A percentile compares a stretch with the other conserved stretches of the same genome.
These are phyloP conservation scores for Macrosiphum euphorbiae DNA, from an alignment of 2,888 invertebrate genomes.

Conservation along the genomic window DNA sequence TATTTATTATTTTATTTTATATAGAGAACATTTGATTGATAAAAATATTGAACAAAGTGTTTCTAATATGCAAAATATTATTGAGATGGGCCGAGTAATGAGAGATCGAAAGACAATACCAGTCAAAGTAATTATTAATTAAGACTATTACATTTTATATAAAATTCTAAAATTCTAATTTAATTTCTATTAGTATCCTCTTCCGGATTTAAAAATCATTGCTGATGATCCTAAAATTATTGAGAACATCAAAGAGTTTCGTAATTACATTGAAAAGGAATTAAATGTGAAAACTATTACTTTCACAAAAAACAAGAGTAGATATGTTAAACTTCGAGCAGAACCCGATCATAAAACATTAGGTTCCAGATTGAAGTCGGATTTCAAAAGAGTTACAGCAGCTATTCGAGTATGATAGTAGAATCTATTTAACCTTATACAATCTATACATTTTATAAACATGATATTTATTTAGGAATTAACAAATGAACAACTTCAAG, in stretches of 20 bases:
- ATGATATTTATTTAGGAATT: constrained; percentile 60
- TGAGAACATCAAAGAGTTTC: constrained; percentile 82
- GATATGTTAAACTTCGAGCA: constrained; percentile 90
- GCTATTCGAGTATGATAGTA: constrained; percentile 77
- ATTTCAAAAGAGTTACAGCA: constrained; percentile 88
- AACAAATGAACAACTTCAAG: constrained; percentile 65
- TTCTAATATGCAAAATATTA: constrained; percentile 91
- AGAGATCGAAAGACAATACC: constrained; percentile 95
- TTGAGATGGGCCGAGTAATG: constrained; percentile 93
- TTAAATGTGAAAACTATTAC: constrained; percentile 90
- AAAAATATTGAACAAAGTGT: constrained; percentile 90
- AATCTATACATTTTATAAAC: background rate
- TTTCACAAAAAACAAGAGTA: constrained; percentile 89
- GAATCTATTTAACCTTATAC: background rate
- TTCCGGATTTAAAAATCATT: constrained; percentile 95
- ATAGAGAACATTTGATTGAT: constrained; percentile 80
- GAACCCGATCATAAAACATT: constrained; percentile 95
- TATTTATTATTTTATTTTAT: constrained; percentile 37
- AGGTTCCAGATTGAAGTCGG: constrained; percentile 89
- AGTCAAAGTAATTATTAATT: constrained; percentile 76
- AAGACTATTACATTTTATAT: background rate
- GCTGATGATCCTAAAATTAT: constrained; percentile 86
- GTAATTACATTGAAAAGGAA: constrained; percentile 91
- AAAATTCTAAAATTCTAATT: background rate
- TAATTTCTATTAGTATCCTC: constrained; percentile 78